A percentile compares a stretch with the other conserved stretches of the same genome.
phyloP scores from a whole-genome alignment of 2,797 vertebrate genomes.

The Anas flavirostris region DNA sequence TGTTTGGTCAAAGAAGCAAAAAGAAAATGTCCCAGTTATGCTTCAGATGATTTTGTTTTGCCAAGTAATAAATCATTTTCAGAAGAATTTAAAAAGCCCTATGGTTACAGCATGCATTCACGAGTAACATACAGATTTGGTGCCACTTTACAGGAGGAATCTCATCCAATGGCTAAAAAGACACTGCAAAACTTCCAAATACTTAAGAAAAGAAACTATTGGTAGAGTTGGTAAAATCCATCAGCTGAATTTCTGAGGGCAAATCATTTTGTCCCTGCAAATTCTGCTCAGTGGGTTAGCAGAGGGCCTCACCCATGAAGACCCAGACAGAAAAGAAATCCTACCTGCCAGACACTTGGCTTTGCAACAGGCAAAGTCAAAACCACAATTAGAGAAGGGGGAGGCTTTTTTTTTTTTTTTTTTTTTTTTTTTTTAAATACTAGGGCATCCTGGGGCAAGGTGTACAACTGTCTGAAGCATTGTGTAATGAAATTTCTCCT shows the following conservation, averaged over 20 bases:
- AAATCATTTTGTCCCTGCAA: neutral
- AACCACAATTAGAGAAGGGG: neutral
- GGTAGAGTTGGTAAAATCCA: neutral
- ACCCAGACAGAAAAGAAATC: neutral
- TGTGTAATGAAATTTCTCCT: neutral
- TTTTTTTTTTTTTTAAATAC: neutral
- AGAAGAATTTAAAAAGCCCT: neutral
- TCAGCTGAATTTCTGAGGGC: neutral
- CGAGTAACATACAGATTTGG: neutral
- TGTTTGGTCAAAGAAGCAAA: neutral
- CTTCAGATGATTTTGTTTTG: neutral
- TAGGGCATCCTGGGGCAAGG: neutral
- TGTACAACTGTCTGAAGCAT: fast-evolving
- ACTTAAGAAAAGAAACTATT: neutral
- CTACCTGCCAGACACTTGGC: neutral
- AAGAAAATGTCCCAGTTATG: neutral
- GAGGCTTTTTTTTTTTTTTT: neutral
- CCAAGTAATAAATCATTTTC: neutral
- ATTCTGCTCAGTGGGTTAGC: neutral
- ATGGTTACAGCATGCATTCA: neutral
- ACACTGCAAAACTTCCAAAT: neutral
- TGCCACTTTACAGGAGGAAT: no score
- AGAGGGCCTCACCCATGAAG: neutral
- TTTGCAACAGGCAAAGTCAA: neutral
- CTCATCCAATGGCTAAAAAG: neutral